Evolutionary conservation across 1,140 invertebrate genomes (phyloP).

Genomic region (Elysia chlorotica): DNA sequence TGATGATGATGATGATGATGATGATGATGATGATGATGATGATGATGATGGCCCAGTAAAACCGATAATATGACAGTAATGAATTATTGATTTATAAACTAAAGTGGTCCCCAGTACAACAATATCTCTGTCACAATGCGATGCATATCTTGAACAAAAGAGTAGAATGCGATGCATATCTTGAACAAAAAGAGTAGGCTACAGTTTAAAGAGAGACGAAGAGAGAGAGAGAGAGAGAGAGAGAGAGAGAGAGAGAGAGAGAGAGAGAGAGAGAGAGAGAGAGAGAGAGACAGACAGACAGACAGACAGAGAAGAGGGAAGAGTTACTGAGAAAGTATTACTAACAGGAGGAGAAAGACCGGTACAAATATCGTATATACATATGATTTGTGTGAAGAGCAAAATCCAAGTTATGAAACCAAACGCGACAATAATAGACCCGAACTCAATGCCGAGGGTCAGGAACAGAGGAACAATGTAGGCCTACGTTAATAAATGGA

Average conservation of each 20-base stretch:
- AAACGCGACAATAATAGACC: no score
- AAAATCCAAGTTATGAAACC: no score
- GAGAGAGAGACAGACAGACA: not conserved
- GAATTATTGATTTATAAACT: not conserved
- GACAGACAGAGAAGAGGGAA: no score
- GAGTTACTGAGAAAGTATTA: no score
- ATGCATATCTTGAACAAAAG: not conserved
- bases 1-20: not conserved
- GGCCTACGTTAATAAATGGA: no score
- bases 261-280: conserved; percentile 11
- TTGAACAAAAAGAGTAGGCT: not conserved
- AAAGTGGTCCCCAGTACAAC: not conserved
- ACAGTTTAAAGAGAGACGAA: conserved; percentile 4
- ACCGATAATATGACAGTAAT: not conserved
- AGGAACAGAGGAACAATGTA: no score
- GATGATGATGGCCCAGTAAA: not conserved
- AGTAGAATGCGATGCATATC: not conserved
- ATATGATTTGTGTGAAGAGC: no score
- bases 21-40: conserved; percentile 9
- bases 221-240: conserved; percentile 10
- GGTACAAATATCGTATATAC: no score
- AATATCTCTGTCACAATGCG: not conserved
- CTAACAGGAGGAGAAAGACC: no score
- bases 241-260: conserved; percentile 5
- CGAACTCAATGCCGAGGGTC: no score